Evolutionary conservation across 2,888 invertebrate genomes (phyloP).

Genomic region (Aporophyla nigra): DNA sequence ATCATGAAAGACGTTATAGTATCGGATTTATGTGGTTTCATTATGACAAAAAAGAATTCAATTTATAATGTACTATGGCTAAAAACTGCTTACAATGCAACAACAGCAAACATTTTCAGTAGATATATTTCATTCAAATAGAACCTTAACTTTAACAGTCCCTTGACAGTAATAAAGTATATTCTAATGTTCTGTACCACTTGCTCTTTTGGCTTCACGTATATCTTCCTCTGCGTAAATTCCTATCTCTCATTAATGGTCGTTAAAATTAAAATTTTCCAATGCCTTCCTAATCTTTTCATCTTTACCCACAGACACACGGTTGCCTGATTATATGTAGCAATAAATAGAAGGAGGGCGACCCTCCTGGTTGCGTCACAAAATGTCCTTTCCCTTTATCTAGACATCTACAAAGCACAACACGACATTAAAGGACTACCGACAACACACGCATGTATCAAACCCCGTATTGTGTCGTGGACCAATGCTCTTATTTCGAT

Average conservation of each 20-base stretch:
- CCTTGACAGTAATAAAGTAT: too few relatives aligned
- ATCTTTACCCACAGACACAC: constrained; percentile 49
- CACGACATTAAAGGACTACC: constrained; percentile 83
- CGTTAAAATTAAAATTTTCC: constrained; percentile 53
- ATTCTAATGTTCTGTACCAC: too few relatives aligned
- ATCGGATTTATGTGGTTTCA: too few relatives aligned
- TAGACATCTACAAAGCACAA: constrained; percentile 83
- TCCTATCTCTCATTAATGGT: constrained; percentile 20
- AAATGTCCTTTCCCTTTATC: constrained; percentile 77
- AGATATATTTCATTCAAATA: too few relatives aligned
- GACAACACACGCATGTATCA: constrained; percentile 75
- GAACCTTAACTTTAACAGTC: too few relatives aligned
- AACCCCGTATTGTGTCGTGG: constrained; percentile 68
- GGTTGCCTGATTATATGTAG: constrained; percentile 55
- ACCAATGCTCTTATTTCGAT: constrained; percentile 55
- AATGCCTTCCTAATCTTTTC: constrained; percentile 38
- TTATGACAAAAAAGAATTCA: too few relatives aligned
- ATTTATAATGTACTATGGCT: too few relatives aligned
- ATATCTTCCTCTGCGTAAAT: too few relatives aligned
- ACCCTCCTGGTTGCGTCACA: constrained; percentile 68
- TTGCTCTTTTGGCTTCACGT: too few relatives aligned
- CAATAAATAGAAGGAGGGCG: constrained; percentile 70
- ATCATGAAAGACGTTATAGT: constrained; percentile 2
- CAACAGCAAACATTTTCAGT: too few relatives aligned
- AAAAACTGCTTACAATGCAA: too few relatives aligned